Base-by-base conservation (phyloP, 2,797 vertebrate genomes). In the Ceryle rudis region DNA sequence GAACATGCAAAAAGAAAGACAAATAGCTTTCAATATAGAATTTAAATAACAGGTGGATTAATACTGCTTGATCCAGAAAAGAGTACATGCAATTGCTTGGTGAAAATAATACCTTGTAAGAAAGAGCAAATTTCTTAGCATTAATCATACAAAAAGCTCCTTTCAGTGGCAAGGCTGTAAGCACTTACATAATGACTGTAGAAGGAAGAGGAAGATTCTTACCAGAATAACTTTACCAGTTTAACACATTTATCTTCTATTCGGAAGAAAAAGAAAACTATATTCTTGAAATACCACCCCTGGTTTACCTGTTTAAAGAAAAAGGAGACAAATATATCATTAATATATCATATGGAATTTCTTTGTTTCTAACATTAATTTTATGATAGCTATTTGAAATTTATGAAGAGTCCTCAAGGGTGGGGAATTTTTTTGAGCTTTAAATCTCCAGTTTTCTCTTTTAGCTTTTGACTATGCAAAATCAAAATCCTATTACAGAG, bases 241-340 rank as follows among this genome's bases (percentile, higher is more conserved):
- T 95, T 96, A 96, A 93, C 77, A 94, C 98, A 98, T 98, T 93
- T 96, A 97, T 84, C 52, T 69, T 96, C 89, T 95, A n/a, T 66
- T 35, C 81, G 58, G 70, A 96, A 95, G 73, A 61, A 75, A 69
- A 92, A 49, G 21, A 29, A 94, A 85, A 75, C 41, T 73, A 55
- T 87, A 21, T 39, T 80, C 83, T 58, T 33, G 61, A 62, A 95
- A 65, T 70, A 62, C 4, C 74, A 70, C 77, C 37, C 82, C 16
- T 39, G 15, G 57, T 46, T 96, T 44, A 96, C 73, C 96, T 97
- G 46, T 64, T 92, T 77, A 51, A 41, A 52, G 74, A 73, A 71
- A 84, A 86, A 72, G 71, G 2, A 42, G 13, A 94, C 80, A 75
- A 81, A 71, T 3, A 31, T 22, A 20, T 62, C 2, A 77, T 57